Evolutionary conservation across 2,113 vertebrate genomes (phyloP), one percentile per base, ranked within the genome.

Genomic region (Taurulus bubalis): DNA sequence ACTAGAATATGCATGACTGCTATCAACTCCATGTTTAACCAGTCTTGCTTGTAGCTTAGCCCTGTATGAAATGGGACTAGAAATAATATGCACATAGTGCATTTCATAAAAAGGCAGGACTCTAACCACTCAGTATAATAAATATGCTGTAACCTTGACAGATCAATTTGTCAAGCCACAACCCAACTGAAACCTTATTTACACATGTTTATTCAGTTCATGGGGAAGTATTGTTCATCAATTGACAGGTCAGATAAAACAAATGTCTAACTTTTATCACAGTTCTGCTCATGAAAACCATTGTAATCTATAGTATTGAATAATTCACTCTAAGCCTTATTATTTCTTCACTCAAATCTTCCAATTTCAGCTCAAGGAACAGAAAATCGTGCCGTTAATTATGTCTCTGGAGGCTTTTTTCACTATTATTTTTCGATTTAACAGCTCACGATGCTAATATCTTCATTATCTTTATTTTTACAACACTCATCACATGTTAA

Each of bases 1-100:
- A 79, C 75, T 91, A 84, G 87, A 94, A 92, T 91, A 93, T 91
- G 89, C 71, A 93, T 90, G 88, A 67, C 77, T 85, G 85, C 89
- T 89, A 89, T 92, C 88, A 91, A 76, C 79, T 89, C 76, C 75
- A 77, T 87, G 81, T 91, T 88, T 71, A 86, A 79, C 73, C 36
- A 58, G 69, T 59, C 66, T 68, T 72, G 69, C 80, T 82, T 68
- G 63, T 78, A 81, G 76, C 58, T 71, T 40, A 47, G 71, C 49
- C 26, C 42, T 74, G 45, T 45, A 26, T 40, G 18, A 69, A 72
- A 77, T 84, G 74, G 77, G 40, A 68, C 64, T 49, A 36, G 47
- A 75, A 62, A 82, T 56, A 63, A 75, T 36, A 18, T 60, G 55
- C 38, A 77, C 4, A 56, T 30, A 45, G 8, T 65, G 59, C 42